phyloP scores from a whole-genome alignment of 2,113 vertebrate species.

The Chionodraco myersi region DNA sequence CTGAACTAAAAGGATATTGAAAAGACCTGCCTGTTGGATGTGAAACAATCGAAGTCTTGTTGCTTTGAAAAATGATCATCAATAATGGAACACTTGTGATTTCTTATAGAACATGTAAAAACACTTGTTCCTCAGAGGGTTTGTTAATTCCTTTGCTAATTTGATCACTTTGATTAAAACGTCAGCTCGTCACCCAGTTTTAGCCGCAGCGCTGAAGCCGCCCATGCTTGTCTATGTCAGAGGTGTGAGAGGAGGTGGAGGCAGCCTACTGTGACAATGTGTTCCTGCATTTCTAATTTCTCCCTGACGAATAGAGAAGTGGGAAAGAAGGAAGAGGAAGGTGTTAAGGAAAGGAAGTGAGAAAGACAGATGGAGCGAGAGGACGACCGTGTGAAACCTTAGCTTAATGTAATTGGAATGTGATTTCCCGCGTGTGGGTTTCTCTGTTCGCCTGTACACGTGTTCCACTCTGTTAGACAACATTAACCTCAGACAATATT shows the following conservation, averaged over 20 bases:
- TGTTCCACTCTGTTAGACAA: slow-evolving; percentile 43
- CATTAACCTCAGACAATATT: slow-evolving; percentile 62
- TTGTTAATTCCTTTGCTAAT: not conserved
- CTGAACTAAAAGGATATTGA: not conserved
- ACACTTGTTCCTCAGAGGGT: not conserved
- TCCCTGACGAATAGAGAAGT: slow-evolving; percentile 54
- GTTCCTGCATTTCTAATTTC: slow-evolving; percentile 74
- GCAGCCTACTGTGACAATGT: slow-evolving; percentile 70
- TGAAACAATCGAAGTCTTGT: not conserved
- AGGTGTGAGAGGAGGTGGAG: slow-evolving; percentile 70
- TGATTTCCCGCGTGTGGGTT: slow-evolving; percentile 49
- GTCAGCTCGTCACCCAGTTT: slow-evolving; percentile 10
- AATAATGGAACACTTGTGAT: not conserved
- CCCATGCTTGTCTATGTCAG: slow-evolving; percentile 56
- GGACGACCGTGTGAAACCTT: slow-evolving; percentile 40
- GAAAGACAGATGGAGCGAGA: slow-evolving; percentile 70
- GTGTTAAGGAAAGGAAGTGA: slow-evolving; percentile 68
- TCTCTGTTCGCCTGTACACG: slow-evolving; percentile 39
- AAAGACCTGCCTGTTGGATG: slow-evolving; percentile 10
- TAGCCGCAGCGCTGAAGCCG: not conserved
- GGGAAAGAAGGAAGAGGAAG: slow-evolving; percentile 66
- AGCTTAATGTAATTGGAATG: slow-evolving; percentile 55
- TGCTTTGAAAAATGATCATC: not conserved
- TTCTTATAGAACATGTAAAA: slow-evolving; percentile 2
- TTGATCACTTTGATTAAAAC: slow-evolving; percentile 5